Evolutionary conservation across 2,888 invertebrate genomes (phyloP), one percentile per base, ranked within the genome.

Genomic region (Fissipunctia ypsillon): DNA sequence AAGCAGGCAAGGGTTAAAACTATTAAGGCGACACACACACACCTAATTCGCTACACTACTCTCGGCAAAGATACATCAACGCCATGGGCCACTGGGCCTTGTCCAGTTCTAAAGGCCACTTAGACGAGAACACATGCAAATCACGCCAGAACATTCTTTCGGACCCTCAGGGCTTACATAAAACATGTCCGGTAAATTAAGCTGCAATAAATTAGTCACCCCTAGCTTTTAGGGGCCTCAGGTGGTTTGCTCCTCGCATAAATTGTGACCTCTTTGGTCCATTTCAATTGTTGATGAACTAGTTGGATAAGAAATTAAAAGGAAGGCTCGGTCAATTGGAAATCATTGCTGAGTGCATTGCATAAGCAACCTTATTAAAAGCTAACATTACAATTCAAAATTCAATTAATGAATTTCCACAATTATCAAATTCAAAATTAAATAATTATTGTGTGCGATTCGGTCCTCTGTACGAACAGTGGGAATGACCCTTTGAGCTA

Each of bases 91-190:
- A 74, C n/a, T 56, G 77, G 78, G 87, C 88, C 83, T 60, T 78
- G 80, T 77, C 80, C 81, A 72, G 70, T 86, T 80, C 88, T 81
- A 83, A 86, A 88, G 89, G 83, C 87, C 90, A 91, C 90, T 92
- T 92, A 78, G 78, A 90, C 80, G 83, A 72, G 87, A 89, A 89
- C 90, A 92, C 93, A 95, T 95, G 95, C 94, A 95, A 95, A 95
- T 95, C 94, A 92, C 92, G 89, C 87, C 89, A 86, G 89, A 89
- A 91, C 93, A 93, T 94, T 94, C 94, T 94, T 95, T 92, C 87
- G 87, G 90, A 84, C 90, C 81, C 83, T 69, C 76, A 85, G 83
- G 90, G 85, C 83, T 86, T 82, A 84, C 88, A 91, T 92, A 91
- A 92, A 91, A 90, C 90, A 92, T 89, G 88, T 87, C 82, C 89